Evolutionary conservation across 1,140 invertebrate genomes (phyloP), one percentile per base, ranked within the genome.

Genomic region (Geopemphigus sp.): DNA sequence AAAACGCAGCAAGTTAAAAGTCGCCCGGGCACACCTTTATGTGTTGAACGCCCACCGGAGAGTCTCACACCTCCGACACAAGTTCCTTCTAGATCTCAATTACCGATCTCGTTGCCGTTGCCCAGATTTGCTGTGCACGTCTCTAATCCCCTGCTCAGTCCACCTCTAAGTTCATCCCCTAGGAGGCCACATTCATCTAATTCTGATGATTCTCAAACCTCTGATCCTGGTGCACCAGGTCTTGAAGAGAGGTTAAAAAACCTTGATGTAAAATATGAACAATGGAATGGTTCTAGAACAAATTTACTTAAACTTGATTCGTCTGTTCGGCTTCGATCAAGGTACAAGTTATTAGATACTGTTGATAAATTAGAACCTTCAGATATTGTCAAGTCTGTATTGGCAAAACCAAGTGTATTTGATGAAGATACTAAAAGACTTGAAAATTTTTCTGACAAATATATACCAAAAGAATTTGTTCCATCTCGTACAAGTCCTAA

Each of bases 371-470:
- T 93, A 84, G 91, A 97, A 84, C 95, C 95, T 1, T 97, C 95
- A 2, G 96, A 97, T 82, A 97, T 98, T 81, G 92, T 96, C 6
- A 95, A 95, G 83, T 94, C 94, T 17, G 89, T 98, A 68, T 87
- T 98, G 81, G 93, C 95, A 11, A 96, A 95, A 84, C 91, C 92
- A 70, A 96, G 94, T 73, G 95, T 98, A 15, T 97, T 98, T 85
- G 96, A 98, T 84, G 96, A 98, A 85, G 96, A 98, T 85, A 92
- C 92, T 17, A 95, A 97, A 84, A 88, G 97, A 14, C 87, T 98
- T 24, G 95, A 98, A 85, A 95, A 95, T 83, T 90, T 94, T 82
- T 89, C 91, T 83, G 91, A 95, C 83, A 94, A 95, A 85, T 94
- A 95, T 84, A 93, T 94, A 85, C 92, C 92, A 45, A 88, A 88